Conservation (phyloP, 2,888 invertebrate species). For the Heliconius sara region DNA sequence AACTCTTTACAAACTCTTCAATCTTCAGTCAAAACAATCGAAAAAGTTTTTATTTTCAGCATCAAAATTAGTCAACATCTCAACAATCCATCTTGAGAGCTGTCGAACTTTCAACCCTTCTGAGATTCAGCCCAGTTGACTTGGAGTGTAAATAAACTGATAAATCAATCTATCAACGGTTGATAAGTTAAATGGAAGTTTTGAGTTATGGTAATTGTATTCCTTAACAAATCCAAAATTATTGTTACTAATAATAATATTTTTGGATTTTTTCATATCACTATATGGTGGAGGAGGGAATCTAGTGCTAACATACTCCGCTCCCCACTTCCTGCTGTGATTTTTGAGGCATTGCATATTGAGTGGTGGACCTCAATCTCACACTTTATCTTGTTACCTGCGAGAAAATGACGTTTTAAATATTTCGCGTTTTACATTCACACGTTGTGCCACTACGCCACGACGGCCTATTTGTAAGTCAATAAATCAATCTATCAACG, state of each 20-base stretch:
- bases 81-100: constrained; percentile 42
- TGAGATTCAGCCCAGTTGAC: constrained; percentile 45
- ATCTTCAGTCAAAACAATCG: constrained; percentile 30
- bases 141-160: constrained; percentile 45
- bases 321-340: too few relatives aligned
- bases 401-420: too few relatives aligned
- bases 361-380: too few relatives aligned
- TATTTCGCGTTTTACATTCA: too few relatives aligned
- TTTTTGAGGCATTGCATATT: too few relatives aligned
- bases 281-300: too few relatives aligned
- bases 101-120: constrained; percentile 48
- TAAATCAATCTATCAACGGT: constrained; percentile 50
- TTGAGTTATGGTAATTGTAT: constrained; percentile 11
- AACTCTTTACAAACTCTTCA: constrained; percentile 5
- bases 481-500: too few relatives aligned
- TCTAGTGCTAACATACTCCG: background rate
- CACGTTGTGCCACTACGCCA: too few relatives aligned
- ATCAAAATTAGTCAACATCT: constrained; percentile 36
- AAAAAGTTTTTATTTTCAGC: constrained; percentile 33
- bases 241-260: background rate
- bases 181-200: constrained; percentile 36
- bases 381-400: too few relatives aligned
- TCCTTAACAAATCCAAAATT: constrained; percentile 5
- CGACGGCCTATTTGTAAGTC: too few relatives aligned
- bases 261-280: background rate